These are phyloP conservation scores for Diabrotica balteata DNA, from an alignment of 2,888 invertebrate genomes.

Conservation along the genomic window DNA sequence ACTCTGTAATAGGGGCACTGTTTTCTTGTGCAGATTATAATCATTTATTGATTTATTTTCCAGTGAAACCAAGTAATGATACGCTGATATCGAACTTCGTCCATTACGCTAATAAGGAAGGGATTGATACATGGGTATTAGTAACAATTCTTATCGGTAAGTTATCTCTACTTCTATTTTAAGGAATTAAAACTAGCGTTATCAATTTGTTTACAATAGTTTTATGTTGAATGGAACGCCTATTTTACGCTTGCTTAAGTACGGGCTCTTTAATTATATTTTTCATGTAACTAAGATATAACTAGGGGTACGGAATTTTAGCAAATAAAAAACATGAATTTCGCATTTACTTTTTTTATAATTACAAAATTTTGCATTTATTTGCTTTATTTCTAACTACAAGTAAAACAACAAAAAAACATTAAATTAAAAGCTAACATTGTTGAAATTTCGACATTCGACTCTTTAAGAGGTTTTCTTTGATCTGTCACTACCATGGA, in stretches of 20 bases:
- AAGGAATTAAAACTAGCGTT: not conserved
- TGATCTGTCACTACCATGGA: too few species aligned
- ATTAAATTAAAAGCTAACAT: too few species aligned
- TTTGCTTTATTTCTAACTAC: too few species aligned
- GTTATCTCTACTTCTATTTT: slow-evolving; percentile 32
- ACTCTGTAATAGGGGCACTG: slow-evolving; percentile 40
- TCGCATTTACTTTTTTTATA: too few species aligned
- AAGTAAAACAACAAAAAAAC: too few species aligned
- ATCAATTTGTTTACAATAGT: not conserved
- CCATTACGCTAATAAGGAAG: slow-evolving; percentile 65
- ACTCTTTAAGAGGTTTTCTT: too few species aligned
- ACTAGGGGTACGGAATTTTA: too few species aligned
- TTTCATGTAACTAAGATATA: too few species aligned
- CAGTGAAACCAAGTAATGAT: slow-evolving; percentile 37
- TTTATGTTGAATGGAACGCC: not conserved
- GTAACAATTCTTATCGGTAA: slow-evolving; percentile 85
- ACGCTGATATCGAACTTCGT: slow-evolving; percentile 35
- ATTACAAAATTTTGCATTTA: too few species aligned
- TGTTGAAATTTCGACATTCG: too few species aligned
- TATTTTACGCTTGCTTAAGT: not conserved
- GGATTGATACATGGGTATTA: slow-evolving; percentile 84
- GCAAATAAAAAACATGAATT: too few species aligned
- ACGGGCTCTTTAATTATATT: too few species aligned
- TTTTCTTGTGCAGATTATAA: slow-evolving; percentile 41
- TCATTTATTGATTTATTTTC: slow-evolving; percentile 33